A percentile compares a stretch with the other conserved stretches of the same genome.
These are phyloP conservation scores for Epirrita christyi DNA, from an alignment of 2,888 invertebrate species.

Conservation along the genomic window DNA sequence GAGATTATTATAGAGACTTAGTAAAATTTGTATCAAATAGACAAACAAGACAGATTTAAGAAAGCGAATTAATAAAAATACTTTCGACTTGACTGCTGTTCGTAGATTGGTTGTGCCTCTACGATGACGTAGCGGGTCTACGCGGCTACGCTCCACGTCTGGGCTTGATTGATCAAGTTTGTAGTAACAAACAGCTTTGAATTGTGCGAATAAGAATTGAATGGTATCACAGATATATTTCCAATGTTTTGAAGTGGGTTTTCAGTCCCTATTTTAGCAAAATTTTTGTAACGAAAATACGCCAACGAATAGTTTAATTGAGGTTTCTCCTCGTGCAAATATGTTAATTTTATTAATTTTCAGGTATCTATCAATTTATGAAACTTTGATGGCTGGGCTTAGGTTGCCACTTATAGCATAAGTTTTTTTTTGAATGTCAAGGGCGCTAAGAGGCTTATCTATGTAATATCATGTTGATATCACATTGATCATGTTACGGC, in stretches of 20 bases:
- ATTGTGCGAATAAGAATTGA: neutral
- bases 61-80: too few species aligned
- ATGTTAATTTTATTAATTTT: neutral
- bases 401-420: too few species aligned
- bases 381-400: too few species aligned
- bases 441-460: neutral
- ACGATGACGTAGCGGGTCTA: slow-evolving; percentile 30
- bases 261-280: too few species aligned
- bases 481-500: neutral
- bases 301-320: too few species aligned
- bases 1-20: too few species aligned
- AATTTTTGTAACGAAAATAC: too few species aligned
- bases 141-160: slow-evolving; percentile 24
- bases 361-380: neutral
- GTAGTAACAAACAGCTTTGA: slow-evolving; percentile 10
- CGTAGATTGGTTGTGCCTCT: slow-evolving; percentile 24
- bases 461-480: slow-evolving; percentile 8
- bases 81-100: neutral
- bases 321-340: neutral
- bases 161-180: slow-evolving; percentile 40
- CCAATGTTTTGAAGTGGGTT: too few species aligned
- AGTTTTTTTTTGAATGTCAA: too few species aligned
- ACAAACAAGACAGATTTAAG: too few species aligned
- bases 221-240: too few species aligned
- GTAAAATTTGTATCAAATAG: too few species aligned